Evolutionary conservation across 2,113 vertebrate species (phyloP), one percentile per base, ranked within the genome.

Genomic region (Phodopus roborovskii): DNA sequence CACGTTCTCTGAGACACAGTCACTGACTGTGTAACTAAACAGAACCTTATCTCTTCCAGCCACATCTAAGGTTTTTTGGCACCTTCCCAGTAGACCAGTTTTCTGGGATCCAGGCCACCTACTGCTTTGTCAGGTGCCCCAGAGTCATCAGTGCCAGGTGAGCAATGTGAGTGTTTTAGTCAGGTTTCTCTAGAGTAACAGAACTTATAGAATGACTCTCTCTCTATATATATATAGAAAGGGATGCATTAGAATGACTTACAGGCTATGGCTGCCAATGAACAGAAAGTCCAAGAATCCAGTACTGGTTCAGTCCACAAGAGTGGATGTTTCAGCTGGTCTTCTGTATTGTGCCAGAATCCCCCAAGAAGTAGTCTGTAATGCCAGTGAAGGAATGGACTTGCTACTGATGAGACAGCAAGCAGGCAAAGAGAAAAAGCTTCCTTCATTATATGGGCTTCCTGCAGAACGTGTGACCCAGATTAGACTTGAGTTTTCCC

Each of bases 1-100:
- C 84, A 71, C n/a, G 12, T 36, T 92, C 85, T 86, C 48, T n/a
- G 50, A 84, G 92, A 88, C 22, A n/a, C 70, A 90, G 89, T 74
- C 33, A 13, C 68, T 53, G 36, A 42, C 78, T 90, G 92, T 53
- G 62, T 78, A 93, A 93, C 45, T 64, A 56, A 56, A 13, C 12
- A 10, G 45, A 19, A 74, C 48, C 68, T 74, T 96, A 86, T 58
- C 53, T 90, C 91, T 87, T 81, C n/a, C 33, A 83, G 26, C 8
- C 7, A 20, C 66, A 22, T 70, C n/a, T 93, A 83, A 92, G 56
- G 68, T 89, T 86, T 86, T 45, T 71, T 70, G 90, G n/a, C 77
- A 77, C 10, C 39, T 82, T 8, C 24, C 30, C 19, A 71, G 60
- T 10, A 93, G 79, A 62, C 45, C 7, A 15, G 33, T 66, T 91